A percentile compares a stretch with the other conserved stretches of the same genome.
Conservation (phyloP, 1,140 invertebrate genomes). For the Dufourea novaeangliae region DNA sequence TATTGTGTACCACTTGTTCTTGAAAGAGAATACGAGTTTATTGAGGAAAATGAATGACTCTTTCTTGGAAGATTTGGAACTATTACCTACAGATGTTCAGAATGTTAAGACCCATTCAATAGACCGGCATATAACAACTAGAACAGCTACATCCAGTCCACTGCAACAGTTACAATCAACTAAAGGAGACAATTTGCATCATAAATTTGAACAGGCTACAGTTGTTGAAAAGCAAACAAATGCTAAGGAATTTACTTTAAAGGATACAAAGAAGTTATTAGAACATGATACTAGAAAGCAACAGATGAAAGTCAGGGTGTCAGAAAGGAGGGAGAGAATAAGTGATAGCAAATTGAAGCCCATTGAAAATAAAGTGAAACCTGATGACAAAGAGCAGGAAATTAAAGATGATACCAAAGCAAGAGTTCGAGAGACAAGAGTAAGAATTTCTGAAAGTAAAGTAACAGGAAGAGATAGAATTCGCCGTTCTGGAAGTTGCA, state of each 20-base stretch:
- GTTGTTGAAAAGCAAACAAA: not conserved
- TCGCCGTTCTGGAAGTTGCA: constrained; percentile 58
- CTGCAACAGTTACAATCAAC: not conserved
- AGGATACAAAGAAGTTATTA: constrained; percentile 3
- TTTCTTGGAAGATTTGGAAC: constrained; percentile 74
- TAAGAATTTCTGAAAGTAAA: constrained; percentile 51
- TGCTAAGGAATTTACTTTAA: constrained; percentile 28
- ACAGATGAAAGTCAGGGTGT: constrained; percentile 39
- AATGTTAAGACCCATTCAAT: constrained; percentile 14
- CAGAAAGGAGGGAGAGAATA: constrained; percentile 62
- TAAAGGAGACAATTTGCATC: not conserved
- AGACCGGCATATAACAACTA: constrained; percentile 55
- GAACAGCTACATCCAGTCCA: constrained; percentile 52
- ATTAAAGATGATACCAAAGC: constrained; percentile 45
- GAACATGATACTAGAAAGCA: constrained; percentile 46
- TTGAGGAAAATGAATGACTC: constrained; percentile 73
- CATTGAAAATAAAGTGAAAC: constrained; percentile 57
- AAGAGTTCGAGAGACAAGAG: constrained; percentile 50
- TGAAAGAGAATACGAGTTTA: not conserved
- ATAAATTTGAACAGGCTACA: not conserved
- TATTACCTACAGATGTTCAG: constrained; percentile 59
- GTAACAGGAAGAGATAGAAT: constrained; percentile 42
- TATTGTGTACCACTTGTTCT: not conserved
- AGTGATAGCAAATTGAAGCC: constrained; percentile 59
- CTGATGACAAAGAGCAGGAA: constrained; percentile 31